phyloP scores from a whole-genome alignment of 92 coral and sea anemone genomes.

The Pocillopora meandrina region DNA sequence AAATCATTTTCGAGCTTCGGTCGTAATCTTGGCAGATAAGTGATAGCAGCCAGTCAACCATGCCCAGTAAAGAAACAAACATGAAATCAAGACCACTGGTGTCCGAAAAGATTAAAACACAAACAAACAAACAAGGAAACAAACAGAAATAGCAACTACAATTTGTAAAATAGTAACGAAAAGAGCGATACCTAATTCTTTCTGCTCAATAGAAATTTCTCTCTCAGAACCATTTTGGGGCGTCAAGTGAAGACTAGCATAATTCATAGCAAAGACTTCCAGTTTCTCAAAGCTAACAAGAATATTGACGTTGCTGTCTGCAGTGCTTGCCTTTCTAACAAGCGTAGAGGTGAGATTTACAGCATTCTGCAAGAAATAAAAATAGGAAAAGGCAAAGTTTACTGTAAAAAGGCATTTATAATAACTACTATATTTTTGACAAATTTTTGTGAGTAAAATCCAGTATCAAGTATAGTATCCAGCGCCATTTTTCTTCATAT shows the following conservation, averaged over 20 bases:
- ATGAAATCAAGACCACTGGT: too few species aligned
- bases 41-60: too few species aligned
- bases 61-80: too few species aligned
- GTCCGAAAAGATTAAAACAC: too few species aligned
- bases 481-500: too few species aligned
- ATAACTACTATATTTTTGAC: not conserved
- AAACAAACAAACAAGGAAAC: not conserved
- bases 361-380: slow-evolving; percentile 3
- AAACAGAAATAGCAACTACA: not conserved
- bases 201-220: slow-evolving; percentile 1
- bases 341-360: slow-evolving; percentile 12
- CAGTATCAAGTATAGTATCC: too few species aligned
- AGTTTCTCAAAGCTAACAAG: slow-evolving; percentile 6
- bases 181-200: slow-evolving; percentile 19
- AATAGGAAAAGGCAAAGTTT: not conserved
- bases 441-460: too few species aligned
- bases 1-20: too few species aligned
- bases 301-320: not conserved
- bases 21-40: too few species aligned
- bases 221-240: not conserved
- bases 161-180: not conserved
- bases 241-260: slow-evolving; percentile 1
- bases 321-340: not conserved
- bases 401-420: not conserved
- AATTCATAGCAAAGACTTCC: slow-evolving; percentile 8